A percentile compares a stretch with the other conserved stretches of the same genome.
These are phyloP conservation scores for Subanguina moxae DNA, from an alignment of 1,140 invertebrate species.

Conservation along the genomic window DNA sequence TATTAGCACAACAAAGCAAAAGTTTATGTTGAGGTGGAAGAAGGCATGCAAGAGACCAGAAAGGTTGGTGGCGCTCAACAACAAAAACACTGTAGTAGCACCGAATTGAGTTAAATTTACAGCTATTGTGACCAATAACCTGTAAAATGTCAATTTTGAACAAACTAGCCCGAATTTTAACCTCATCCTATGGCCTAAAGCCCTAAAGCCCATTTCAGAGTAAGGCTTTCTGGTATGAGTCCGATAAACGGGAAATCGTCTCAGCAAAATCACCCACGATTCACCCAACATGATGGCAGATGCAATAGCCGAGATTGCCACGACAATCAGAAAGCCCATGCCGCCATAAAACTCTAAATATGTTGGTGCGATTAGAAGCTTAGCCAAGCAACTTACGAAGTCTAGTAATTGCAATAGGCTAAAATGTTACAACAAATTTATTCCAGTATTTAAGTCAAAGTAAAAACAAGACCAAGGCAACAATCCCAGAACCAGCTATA, in stretches of 20 bases:
- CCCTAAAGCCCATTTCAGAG: slow-evolving; percentile 38
- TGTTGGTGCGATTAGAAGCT: not conserved
- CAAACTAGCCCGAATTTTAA: slow-evolving; percentile 7
- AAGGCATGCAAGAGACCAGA: slow-evolving; percentile 3
- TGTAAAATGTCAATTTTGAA: not conserved
- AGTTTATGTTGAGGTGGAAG: slow-evolving; percentile 3
- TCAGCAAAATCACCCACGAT: slow-evolving; percentile 71
- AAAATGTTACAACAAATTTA: too few species aligned
- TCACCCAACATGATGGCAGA: slow-evolving; percentile 63
- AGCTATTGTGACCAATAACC: not conserved
- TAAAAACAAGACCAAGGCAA: slow-evolving; percentile 63
- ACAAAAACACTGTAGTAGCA: slow-evolving; percentile 8
- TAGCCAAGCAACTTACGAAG: slow-evolving; percentile 63
- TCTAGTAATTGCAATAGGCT: slow-evolving; percentile 66
- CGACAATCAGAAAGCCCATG: slow-evolving; percentile 26
- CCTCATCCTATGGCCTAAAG: slow-evolving; percentile 46
- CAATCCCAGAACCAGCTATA: slow-evolving; percentile 72
- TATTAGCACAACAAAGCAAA: slow-evolving; percentile 11
- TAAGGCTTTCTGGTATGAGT: slow-evolving; percentile 63
- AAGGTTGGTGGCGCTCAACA: slow-evolving; percentile 14
- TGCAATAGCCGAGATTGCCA: slow-evolving; percentile 26
- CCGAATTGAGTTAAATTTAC: slow-evolving; percentile 14
- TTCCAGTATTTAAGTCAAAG: too few species aligned
- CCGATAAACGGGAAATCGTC: slow-evolving; percentile 66
- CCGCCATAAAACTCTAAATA: slow-evolving; percentile 31